These are phyloP conservation scores for Musca domestica DNA, from an alignment of 1,140 invertebrate genomes.

Conservation along the genomic window DNA sequence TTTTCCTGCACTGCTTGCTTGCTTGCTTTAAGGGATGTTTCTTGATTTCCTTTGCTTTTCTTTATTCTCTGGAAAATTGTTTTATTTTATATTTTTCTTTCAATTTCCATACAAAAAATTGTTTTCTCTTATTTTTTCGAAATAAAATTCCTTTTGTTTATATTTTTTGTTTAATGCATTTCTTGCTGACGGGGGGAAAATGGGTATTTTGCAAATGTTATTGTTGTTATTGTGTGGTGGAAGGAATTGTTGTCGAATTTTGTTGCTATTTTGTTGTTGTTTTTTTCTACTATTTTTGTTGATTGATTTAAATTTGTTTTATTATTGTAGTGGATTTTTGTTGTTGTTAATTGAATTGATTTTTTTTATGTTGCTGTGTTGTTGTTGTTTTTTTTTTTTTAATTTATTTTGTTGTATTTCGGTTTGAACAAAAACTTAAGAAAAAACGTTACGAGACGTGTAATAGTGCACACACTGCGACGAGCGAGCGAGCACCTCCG, in stretches of 20 bases:
- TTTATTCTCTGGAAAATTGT: background rate
- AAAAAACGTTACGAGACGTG: slow-evolving; percentile 19
- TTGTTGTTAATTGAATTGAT: background rate
- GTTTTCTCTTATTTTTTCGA: no score
- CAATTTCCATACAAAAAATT: background rate
- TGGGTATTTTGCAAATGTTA: no score
- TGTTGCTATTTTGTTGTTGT: no score
- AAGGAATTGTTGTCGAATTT: no score
- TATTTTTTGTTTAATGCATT: background rate
- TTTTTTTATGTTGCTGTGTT: background rate
- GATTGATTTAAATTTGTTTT: no score
- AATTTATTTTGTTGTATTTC: no score
- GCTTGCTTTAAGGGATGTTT: background rate
- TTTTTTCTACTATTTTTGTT: no score
- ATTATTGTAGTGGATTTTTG: background rate
- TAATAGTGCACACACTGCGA: slow-evolving; percentile 22
- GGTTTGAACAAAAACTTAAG: slow-evolving; percentile 16
- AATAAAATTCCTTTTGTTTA: background rate
- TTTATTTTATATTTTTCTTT: background rate
- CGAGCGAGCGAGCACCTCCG: slow-evolving; percentile 51
- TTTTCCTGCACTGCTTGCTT: background rate
- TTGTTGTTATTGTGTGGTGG: no score
- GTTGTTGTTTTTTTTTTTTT: background rate
- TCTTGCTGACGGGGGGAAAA: background rate
- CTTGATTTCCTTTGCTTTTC: background rate